Percentiles rank a stretch among this genome's conserved stretches.
Evolutionary conservation across 2,797 vertebrate species (phyloP).

Genomic region (Sebastes iracundus): DNA sequence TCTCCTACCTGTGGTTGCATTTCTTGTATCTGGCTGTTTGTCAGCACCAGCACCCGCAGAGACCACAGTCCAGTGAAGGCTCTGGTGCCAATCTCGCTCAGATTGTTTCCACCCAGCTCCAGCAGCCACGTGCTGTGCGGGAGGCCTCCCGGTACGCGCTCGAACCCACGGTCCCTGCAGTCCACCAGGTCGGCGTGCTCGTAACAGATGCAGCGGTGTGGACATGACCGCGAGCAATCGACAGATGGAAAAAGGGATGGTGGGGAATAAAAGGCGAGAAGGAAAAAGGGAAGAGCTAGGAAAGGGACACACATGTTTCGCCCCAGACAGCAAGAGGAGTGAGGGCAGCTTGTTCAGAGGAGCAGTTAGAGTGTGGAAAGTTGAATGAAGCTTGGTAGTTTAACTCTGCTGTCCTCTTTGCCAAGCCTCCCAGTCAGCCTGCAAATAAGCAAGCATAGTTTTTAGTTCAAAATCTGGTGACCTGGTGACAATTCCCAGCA

Average conservation of each 20-base stretch:
- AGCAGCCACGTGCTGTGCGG: constrained; percentile 79
- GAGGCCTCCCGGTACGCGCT: constrained; percentile 62
- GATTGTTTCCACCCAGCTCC: constrained; percentile 77
- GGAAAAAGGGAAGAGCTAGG: not conserved
- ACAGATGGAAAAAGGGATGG: not conserved
- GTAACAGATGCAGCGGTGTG: constrained; percentile 72
- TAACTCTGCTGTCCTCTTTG: not conserved
- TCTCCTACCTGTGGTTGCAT: constrained; percentile 71
- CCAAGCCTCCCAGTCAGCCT: not conserved
- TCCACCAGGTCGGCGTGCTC: constrained; percentile 78
- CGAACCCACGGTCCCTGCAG: constrained; percentile 64
- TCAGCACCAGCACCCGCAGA: constrained; percentile 77
- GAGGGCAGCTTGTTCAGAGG: not conserved
- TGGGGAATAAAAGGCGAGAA: not conserved
- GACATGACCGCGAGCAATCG: constrained; percentile 54
- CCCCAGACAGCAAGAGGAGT: not conserved
- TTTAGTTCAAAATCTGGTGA: not conserved
- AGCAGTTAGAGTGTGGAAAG: not conserved
- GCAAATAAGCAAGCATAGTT: not conserved
- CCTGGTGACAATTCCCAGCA: not conserved
- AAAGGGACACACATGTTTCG: constrained; percentile 44
- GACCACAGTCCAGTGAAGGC: constrained; percentile 82
- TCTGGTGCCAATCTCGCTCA: constrained; percentile 56
- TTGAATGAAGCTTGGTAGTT: not conserved
- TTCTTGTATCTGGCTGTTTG: constrained; percentile 62